Percentiles rank a stretch among this genome's conserved stretches.
Conservation (phyloP, 2,113 vertebrate species). For the Eretmochelys imbricata region DNA sequence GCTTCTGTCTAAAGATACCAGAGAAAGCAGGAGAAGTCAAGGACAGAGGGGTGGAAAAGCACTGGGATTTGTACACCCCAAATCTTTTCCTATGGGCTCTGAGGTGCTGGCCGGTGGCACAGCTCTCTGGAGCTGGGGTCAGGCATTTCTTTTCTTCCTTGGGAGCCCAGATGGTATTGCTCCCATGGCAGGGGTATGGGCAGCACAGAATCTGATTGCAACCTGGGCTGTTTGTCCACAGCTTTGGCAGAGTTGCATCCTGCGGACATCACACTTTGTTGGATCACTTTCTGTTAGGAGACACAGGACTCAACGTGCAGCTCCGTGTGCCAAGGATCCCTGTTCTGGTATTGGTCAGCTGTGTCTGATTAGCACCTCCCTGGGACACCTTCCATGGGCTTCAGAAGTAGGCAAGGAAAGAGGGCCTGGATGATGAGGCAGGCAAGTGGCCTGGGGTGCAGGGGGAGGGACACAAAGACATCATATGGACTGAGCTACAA, state of each 20-base stretch:
- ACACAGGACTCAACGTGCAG: not conserved
- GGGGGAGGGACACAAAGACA: not conserved
- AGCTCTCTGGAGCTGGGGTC: not conserved
- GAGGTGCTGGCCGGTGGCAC: not conserved
- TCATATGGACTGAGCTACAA: not conserved
- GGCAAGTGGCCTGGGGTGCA: not conserved
- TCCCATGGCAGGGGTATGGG: not conserved
- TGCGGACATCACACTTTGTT: not conserved
- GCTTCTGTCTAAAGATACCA: not conserved
- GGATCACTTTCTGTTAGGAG: not conserved
- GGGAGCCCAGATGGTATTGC: not conserved
- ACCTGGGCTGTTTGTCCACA: not conserved
- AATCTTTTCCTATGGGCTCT: not conserved
- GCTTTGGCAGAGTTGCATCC: not conserved
- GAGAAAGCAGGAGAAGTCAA: not conserved
- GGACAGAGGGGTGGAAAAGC: not conserved
- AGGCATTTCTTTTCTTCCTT: not conserved
- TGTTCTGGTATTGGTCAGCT: not conserved
- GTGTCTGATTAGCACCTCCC: not conserved
- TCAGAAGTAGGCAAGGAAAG: not conserved
- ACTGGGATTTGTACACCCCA: not conserved
- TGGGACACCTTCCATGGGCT: not conserved
- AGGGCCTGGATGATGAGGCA: not conserved
- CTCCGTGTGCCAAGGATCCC: not conserved
- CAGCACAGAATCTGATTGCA: not conserved